Percentiles rank a stretch among this genome's conserved stretches.
Evolutionary conservation across 2,113 vertebrate species (phyloP).

Genomic region (Arenaria interpres): DNA sequence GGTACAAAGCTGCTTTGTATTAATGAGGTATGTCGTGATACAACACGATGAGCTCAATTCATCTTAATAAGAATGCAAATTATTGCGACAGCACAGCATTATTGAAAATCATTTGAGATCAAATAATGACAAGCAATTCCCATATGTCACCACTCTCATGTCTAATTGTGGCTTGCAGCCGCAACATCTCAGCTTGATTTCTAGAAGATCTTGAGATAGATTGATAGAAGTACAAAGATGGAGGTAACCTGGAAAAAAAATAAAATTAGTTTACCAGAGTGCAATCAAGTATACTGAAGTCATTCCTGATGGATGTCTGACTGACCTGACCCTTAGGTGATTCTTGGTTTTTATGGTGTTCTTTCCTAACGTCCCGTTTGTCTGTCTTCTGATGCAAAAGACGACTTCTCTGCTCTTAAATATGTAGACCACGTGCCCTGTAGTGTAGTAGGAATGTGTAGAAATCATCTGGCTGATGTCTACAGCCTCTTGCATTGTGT

Average conservation of each 20-base stretch:
- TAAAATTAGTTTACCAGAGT: neutral
- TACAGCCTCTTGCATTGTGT: neutral
- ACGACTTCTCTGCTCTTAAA: neutral
- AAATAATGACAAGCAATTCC: neutral
- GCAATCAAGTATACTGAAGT: neutral
- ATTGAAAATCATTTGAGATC: neutral
- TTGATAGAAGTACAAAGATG: neutral
- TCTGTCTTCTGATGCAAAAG: neutral
- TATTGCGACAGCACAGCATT: neutral
- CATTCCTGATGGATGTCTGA: neutral
- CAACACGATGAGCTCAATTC: neutral
- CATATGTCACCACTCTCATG: neutral
- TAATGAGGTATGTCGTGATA: neutral
- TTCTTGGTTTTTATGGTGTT: neutral
- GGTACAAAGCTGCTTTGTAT: neutral
- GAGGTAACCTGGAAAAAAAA: neutral
- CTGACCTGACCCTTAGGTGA: neutral
- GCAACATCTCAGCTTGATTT: neutral
- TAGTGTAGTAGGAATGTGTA: neutral
- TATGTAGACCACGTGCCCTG: accelerated
- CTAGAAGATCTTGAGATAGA: neutral
- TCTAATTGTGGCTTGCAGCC: neutral
- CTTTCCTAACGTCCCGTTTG: neutral
- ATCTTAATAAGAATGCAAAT: constrained; percentile 43
- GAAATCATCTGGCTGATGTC: neutral